Percentiles rank a stretch among this genome's conserved stretches.
phyloP scores from a whole-genome alignment of 2,113 vertebrate genomes.

The Neodontobutis hainanensis region DNA sequence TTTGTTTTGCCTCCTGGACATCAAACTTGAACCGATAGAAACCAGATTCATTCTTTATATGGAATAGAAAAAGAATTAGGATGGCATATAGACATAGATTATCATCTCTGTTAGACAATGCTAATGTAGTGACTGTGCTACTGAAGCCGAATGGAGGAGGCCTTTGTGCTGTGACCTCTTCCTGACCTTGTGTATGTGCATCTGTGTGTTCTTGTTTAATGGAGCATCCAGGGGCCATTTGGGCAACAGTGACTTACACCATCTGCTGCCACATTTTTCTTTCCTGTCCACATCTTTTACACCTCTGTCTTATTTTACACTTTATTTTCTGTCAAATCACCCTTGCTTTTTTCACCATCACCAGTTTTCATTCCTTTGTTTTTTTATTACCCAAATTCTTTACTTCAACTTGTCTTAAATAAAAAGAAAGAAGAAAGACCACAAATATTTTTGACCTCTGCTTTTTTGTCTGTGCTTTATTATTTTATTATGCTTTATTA shows the following conservation, averaged over 20 bases:
- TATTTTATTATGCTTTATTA: too few species aligned
- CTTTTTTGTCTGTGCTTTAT: neutral
- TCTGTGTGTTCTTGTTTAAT: constrained; percentile 4
- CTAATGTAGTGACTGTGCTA: too few species aligned
- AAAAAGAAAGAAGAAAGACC: neutral
- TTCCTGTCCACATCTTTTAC: constrained; percentile 6
- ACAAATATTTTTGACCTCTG: neutral
- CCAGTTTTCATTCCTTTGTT: neutral
- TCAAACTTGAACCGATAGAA: too few species aligned
- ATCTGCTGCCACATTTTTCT: constrained; percentile 42
- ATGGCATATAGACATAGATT: too few species aligned
- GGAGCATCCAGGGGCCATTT: constrained; percentile 36
- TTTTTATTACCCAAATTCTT: neutral
- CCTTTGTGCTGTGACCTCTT: constrained; percentile 20
- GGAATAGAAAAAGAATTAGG: too few species aligned
- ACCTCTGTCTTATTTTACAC: constrained; percentile 3
- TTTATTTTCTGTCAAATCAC: neutral
- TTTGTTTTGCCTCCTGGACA: too few species aligned
- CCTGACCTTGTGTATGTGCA: constrained; percentile 11
- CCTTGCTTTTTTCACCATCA: neutral
- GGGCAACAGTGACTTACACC: constrained; percentile 37
- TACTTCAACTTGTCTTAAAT: constrained; percentile 5
- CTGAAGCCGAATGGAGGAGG: constrained; percentile 4
- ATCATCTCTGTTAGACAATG: too few species aligned
- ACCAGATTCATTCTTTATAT: too few species aligned